Evolutionary conservation across 1,140 invertebrate species (phyloP).

Genomic region (Manduca sexta): DNA sequence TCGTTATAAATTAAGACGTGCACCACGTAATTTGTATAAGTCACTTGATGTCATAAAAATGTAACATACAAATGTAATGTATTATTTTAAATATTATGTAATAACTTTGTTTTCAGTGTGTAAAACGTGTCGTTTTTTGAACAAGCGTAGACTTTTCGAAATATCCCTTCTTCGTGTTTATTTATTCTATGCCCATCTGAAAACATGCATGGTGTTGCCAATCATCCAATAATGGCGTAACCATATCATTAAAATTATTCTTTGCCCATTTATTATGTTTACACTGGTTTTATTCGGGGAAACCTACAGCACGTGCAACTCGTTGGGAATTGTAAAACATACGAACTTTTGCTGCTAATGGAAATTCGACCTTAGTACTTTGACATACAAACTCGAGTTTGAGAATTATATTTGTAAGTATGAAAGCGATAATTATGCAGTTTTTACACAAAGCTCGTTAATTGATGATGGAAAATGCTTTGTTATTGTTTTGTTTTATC

Average conservation of each 20-base stretch:
- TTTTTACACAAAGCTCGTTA: slow-evolving; percentile 18
- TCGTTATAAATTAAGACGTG: too few species aligned
- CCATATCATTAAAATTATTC: slow-evolving; percentile 24
- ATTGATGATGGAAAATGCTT: slow-evolving; percentile 18
- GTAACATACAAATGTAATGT: too few species aligned
- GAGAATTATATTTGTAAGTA: slow-evolving; percentile 7
- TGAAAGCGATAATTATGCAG: slow-evolving; percentile 15
- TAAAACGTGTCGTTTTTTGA: too few species aligned
- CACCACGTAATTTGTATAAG: too few species aligned
- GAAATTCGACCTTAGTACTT: background rate
- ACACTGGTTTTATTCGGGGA: slow-evolving; percentile 23
- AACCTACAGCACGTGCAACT: slow-evolving; percentile 12
- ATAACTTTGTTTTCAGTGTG: too few species aligned
- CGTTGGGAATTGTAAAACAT: slow-evolving; percentile 10
- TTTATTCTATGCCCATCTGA: too few species aligned
- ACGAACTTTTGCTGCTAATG: too few species aligned
- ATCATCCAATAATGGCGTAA: slow-evolving; percentile 39
- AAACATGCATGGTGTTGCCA: slow-evolving; percentile 7
- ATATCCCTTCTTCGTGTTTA: too few species aligned
- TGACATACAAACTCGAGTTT: slow-evolving; percentile 1
- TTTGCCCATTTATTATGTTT: slow-evolving; percentile 31
- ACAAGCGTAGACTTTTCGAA: too few species aligned
- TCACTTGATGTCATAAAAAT: too few species aligned
- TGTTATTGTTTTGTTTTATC: slow-evolving; percentile 11
- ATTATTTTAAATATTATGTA: too few species aligned